Evolutionary conservation across 2,113 vertebrate genomes (phyloP), one percentile per base, ranked within the genome.

Genomic region (Tringa solitaria): DNA sequence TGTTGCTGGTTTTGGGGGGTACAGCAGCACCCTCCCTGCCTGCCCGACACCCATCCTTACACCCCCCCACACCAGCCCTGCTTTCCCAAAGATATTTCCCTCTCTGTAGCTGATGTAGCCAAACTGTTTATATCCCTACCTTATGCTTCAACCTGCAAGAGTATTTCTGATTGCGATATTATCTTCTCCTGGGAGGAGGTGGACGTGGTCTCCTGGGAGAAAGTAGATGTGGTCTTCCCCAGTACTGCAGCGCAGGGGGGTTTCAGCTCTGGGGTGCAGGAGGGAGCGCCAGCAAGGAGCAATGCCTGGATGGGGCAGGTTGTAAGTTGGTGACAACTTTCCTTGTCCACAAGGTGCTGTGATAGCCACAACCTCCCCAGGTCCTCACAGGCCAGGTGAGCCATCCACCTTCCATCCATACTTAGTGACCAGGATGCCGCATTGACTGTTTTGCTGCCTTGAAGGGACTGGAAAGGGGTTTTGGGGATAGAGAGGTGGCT

Each of bases 231-330:
- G 16, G 23, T 16, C 53, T n/a, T 50, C 6, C 4, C 9, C 39
- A 1, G 2, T 5, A 3, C 43, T 0, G 2, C 50, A 20, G 48
- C 56, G 12, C 8, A 21, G 51, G 1, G 9, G 50, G 14, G 10
- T 27, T 69, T 51, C 30, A 35, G 56, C 56, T 63, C n/a, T 1
- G 10, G 32, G 54, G 28, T 57, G 75, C 37, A 7, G 35, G 23
- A n/a, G 6, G 6, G 26, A 59, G 19, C 23, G 43, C 20, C 1
- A 4, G 9, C 32, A 39, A 45, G 41, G 28, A 59, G 39, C 32
- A 4, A 2, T 0, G 35, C 5, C 5, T 35, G 33, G 17, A 51
- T 9, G 61, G 48, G 20, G 21, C 16, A 39, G 50, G 37, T 45
- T 4, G 2, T 61, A 32, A 67, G 41, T 3, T n/a, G 4, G 14